phyloP scores from a whole-genome alignment of 2,113 vertebrate genomes.

The Amazona guildingii region DNA sequence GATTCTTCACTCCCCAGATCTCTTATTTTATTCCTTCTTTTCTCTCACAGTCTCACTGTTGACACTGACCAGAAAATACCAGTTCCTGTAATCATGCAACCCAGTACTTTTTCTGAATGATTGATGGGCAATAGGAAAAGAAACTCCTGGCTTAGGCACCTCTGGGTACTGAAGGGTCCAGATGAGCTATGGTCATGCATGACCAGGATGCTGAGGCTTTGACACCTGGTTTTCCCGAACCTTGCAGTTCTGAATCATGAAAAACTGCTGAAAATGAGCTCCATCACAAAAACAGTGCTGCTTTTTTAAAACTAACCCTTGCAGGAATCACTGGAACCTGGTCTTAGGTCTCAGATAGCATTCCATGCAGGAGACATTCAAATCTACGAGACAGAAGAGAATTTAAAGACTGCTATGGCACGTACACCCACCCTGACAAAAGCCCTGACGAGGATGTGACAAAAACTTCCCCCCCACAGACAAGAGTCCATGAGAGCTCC shows the following conservation, averaged over 20 bases:
- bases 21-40: background rate
- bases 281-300: background rate
- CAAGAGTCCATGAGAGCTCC: background rate
- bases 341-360: background rate
- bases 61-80: background rate
- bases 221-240: background rate
- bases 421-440: background rate
- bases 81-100: rapidly evolving
- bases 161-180: background rate
- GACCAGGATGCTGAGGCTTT: background rate
- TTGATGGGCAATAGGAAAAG: background rate
- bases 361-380: background rate
- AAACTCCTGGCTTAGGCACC: background rate
- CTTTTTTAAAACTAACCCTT: background rate
- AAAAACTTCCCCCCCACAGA: background rate
- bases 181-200: background rate
- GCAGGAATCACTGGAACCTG: background rate
- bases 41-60: background rate
- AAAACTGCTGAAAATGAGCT: background rate
- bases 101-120: background rate
- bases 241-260: background rate
- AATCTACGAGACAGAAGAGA: background rate
- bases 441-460: background rate
- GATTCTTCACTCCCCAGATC: background rate
- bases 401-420: background rate